phyloP scores from a whole-genome alignment of 2,113 vertebrate genomes.

The Osmerus eperlanus region DNA sequence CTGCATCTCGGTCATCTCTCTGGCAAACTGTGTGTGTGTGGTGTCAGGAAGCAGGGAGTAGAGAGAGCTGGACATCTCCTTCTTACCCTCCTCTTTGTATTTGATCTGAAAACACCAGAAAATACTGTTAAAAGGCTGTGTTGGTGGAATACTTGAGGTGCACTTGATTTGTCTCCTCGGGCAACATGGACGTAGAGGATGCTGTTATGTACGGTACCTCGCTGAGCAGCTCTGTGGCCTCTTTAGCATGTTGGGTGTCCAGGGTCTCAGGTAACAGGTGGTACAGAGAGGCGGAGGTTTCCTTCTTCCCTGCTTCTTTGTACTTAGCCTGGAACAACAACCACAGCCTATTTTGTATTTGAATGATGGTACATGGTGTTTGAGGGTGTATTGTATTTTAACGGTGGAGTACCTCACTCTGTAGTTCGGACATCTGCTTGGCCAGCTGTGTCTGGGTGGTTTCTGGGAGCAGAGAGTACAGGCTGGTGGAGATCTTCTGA shows the following conservation, averaged over 20 bases:
- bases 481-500: constrained; percentile 72
- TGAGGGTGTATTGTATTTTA: constrained; percentile 22
- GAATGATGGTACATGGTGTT: neutral
- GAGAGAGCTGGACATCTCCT: constrained; percentile 69
- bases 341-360: neutral
- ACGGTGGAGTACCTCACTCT: constrained; percentile 80
- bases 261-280: constrained; percentile 50
- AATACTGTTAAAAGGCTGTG: neutral
- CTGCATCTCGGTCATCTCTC: constrained; percentile 77
- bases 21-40: constrained; percentile 81
- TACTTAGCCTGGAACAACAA: constrained; percentile 27
- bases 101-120: constrained; percentile 68
- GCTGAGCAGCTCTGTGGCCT: constrained; percentile 53
- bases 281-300: constrained; percentile 43
- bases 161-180: too few species aligned
- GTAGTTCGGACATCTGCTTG: constrained; percentile 77
- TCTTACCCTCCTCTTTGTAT: constrained; percentile 80
- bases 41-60: constrained; percentile 87
- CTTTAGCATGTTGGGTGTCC: constrained; percentile 58
- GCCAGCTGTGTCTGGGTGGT: constrained; percentile 86
- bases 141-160: too few species aligned
- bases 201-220: constrained; percentile 42
- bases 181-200: neutral
- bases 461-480: constrained; percentile 87
- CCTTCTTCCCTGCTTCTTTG: constrained; percentile 46